Percentiles rank a stretch among this genome's conserved stretches.
Conservation (phyloP, 2,113 vertebrate species). For the Pseudopipra pipra region DNA sequence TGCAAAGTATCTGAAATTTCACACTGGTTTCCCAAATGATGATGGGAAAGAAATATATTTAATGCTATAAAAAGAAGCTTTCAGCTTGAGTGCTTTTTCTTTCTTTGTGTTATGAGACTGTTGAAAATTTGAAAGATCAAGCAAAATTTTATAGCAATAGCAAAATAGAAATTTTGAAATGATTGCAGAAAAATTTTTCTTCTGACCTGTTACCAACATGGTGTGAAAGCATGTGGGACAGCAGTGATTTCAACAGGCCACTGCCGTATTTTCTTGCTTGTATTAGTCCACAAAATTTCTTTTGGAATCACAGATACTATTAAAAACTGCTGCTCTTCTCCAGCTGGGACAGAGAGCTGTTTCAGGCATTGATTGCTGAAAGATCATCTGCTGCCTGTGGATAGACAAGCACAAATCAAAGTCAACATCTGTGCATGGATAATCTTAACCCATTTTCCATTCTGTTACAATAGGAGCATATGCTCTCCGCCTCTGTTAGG, state of each 20-base stretch:
- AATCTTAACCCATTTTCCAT: slow-evolving; percentile 23
- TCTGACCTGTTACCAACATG: neutral
- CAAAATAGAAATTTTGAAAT: neutral
- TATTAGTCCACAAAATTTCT: neutral
- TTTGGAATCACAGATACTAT: neutral
- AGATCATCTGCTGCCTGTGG: slow-evolving; percentile 32
- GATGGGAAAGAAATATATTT: neutral
- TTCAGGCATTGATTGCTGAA: neutral
- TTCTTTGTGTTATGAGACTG: neutral
- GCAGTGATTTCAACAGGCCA: neutral
- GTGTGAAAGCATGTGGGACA: neutral
- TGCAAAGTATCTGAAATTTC: neutral
- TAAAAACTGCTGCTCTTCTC: slow-evolving; percentile 19
- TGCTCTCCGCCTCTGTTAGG: neutral
- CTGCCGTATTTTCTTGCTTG: neutral
- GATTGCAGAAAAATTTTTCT: neutral
- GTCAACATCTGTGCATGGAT: slow-evolving; percentile 22
- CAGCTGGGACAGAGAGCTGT: neutral
- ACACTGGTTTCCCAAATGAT: neutral
- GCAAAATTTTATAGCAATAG: neutral
- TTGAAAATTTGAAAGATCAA: neutral
- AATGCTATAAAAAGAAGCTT: slow-evolving; percentile 9
- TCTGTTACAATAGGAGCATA: neutral
- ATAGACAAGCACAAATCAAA: slow-evolving; percentile 47
- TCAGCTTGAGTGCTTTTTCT: neutral